Conservation (phyloP, 2,797 vertebrate species). For the Heliangelus exortis region DNA sequence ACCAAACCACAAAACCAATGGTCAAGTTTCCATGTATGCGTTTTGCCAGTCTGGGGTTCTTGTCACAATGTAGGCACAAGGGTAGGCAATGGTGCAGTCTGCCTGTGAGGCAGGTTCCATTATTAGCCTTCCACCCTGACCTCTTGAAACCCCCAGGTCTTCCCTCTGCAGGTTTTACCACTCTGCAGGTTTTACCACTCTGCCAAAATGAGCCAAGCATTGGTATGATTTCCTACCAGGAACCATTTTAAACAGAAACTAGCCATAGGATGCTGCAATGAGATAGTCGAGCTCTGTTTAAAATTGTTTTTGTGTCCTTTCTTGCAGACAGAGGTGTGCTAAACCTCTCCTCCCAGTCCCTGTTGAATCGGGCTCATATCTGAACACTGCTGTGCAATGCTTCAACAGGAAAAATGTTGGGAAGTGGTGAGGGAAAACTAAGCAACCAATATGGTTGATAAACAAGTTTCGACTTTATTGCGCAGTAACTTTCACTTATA, state of each 20-base stretch:
- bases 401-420: not conserved
- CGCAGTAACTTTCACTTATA: too few relatives aligned
- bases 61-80: not conserved
- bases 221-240: not conserved
- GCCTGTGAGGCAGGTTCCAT: fast-evolving
- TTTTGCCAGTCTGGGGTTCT: not conserved
- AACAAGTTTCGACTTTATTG: too few relatives aligned
- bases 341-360: not conserved
- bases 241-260: not conserved
- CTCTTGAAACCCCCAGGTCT: not conserved
- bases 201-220: not conserved
- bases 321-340: not conserved
- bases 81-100: not conserved
- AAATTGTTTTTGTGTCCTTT: not conserved
- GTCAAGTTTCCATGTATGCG: fast-evolving
- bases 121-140: not conserved
- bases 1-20: too few relatives aligned
- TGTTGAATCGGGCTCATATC: not conserved
- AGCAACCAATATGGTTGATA: too few relatives aligned
- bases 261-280: not conserved
- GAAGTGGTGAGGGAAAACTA: too few relatives aligned
- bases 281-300: not conserved
- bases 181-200: not conserved
- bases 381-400: not conserved
- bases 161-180: not conserved